Base-by-base conservation (phyloP, 2,888 invertebrate species). In the Xylota segnis region DNA sequence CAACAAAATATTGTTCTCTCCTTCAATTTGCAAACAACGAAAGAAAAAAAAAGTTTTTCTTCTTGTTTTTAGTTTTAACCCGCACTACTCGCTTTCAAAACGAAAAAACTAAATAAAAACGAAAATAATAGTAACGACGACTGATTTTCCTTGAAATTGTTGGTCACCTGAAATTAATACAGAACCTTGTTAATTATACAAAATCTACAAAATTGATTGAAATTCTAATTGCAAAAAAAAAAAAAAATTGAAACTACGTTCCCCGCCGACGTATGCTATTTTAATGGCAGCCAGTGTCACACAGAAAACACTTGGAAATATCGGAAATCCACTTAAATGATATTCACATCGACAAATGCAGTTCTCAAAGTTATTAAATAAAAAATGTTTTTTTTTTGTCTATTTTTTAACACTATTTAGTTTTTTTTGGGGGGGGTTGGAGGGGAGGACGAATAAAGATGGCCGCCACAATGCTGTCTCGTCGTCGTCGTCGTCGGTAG, bases 381-480 rank as follows among this genome's bases (percentile, higher is more conserved):
- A 71, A 34, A 4, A 32, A 32, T 32, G 32, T 32, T 32, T 34
- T 45, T 43, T 52, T 6, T 43, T 23, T 32, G 9, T 27, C 32
- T 59, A 6, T 29, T 52, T 59, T 14, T 65, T 50, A 45, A 27
- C n/a, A 56, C 32, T 29, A 32, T 59, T 23, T 18, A 5, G 56
- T 34, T 29, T 34, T 29, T 61, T n/a, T n/a, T n/a, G n/a, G n/a
- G n/a, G 75, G 81, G 71, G 78, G 66, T n/a, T n/a, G 32, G 37
- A 12, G 37, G 37, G 9, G 37, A 10, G 9, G 37, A 10, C 70
- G 75, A 75, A 84, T 81, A 84, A 84, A 84, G 81, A 84, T 84
- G 84, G 84, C 84, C 79, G 84, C 84, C 84, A 65, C 75, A 79
- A 84, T 84, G 81, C 70, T 71, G 75, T 84, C 79, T 71, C 65